These are phyloP conservation scores for Sinohyriopsis cumingii DNA, from an alignment of 2,888 invertebrate species.

Conservation along the genomic window DNA sequence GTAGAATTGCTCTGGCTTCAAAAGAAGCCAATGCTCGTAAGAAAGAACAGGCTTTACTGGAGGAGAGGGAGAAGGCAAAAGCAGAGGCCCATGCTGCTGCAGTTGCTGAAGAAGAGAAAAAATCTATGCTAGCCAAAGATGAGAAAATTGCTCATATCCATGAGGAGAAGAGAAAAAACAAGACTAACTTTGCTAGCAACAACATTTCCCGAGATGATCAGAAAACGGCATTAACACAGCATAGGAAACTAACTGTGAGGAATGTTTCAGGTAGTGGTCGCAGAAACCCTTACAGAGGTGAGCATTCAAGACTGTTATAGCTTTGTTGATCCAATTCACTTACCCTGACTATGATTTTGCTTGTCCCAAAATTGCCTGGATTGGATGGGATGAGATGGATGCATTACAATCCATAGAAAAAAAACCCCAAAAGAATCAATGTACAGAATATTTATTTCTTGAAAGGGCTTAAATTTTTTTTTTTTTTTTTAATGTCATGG, in stretches of 20 bases:
- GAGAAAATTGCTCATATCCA: not conserved
- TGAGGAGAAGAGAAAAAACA: not conserved
- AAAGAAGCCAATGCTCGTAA: constrained; percentile 10
- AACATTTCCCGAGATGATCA: not conserved
- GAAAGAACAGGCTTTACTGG: constrained; percentile 1
- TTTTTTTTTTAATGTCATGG: too few relatives aligned
- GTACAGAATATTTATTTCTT: too few relatives aligned
- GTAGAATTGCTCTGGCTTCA: constrained; percentile 58
- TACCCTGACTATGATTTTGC: too few relatives aligned
- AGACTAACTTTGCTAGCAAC: not conserved
- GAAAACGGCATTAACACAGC: not conserved
- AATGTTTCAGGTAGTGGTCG: constrained; percentile 1
- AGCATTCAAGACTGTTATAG: too few relatives aligned
- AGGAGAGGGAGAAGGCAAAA: constrained; percentile 2
- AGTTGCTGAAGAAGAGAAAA: constrained; percentile 6
- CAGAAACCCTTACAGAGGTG: not conserved
- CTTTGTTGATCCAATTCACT: too few relatives aligned
- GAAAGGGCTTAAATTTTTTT: too few relatives aligned
- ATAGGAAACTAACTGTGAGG: not conserved
- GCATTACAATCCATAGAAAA: too few relatives aligned
- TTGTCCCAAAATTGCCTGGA: too few relatives aligned
- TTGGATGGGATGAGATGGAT: too few relatives aligned
- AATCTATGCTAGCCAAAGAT: constrained; percentile 1
- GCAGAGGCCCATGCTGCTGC: too few relatives aligned
- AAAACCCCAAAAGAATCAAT: too few relatives aligned